These are phyloP conservation scores for Eupsittula cactorum DNA, from an alignment of 2,113 vertebrate species.

Conservation along the genomic window DNA sequence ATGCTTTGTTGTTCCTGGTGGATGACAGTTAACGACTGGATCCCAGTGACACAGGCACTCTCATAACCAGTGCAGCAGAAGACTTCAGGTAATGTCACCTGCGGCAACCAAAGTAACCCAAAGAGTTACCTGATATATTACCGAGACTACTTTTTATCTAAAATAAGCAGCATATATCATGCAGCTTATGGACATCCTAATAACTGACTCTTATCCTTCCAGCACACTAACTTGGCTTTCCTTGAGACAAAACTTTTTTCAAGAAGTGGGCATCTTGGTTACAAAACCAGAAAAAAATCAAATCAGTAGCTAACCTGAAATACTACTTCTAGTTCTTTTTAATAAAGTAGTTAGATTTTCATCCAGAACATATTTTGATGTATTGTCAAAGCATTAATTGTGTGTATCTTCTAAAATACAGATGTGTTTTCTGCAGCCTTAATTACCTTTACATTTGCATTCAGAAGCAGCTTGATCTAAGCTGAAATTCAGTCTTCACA, in stretches of 20 bases:
- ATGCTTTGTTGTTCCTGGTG: background rate
- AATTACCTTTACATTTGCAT: background rate
- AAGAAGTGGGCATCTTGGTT: background rate
- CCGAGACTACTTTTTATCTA: background rate
- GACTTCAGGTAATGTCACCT: background rate
- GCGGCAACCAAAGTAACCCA: rapidly evolving
- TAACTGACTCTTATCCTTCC: background rate
- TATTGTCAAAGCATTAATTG: background rate
- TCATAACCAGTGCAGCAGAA: background rate
- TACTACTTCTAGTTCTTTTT: background rate
- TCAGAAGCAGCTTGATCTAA: background rate
- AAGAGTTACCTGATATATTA: background rate
- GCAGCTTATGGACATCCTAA: background rate
- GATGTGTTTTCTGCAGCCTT: background rate
- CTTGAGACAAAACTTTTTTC: background rate
- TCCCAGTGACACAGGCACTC: background rate
- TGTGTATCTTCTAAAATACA: background rate
- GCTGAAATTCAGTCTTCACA: background rate
- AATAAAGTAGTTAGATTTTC: background rate
- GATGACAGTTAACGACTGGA: background rate
- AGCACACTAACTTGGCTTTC: background rate
- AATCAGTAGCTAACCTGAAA: background rate
- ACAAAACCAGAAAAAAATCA: background rate
- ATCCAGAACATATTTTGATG: background rate
- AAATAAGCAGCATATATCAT: background rate